Evolutionary conservation across 64 coral and sea anemone genomes (phyloP).

Genomic region (Acropora yongei): DNA sequence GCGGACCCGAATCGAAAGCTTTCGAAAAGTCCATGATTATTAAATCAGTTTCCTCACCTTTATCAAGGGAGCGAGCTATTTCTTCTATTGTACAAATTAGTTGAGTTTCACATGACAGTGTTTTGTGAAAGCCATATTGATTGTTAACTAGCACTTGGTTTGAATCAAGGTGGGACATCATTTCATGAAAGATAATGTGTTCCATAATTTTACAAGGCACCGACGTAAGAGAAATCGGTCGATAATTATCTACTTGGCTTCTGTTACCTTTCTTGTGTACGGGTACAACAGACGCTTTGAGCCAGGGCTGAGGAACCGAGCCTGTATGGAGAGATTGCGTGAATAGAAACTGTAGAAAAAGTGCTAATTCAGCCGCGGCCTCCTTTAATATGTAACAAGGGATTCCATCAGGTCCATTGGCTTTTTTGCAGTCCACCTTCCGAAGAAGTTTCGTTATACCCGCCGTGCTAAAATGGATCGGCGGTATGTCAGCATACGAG

Average conservation of each 20-base stretch:
- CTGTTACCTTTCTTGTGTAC: conserved; percentile 1
- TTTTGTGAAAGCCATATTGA: conserved; percentile 49
- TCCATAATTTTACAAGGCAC: conserved; percentile 38
- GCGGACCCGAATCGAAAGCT: conserved; percentile 60
- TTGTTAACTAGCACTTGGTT: conserved; percentile 13
- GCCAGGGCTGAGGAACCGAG: not conserved
- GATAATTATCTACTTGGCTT: conserved; percentile 9
- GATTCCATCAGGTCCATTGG: not conserved
- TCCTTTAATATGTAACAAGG: conserved; percentile 33
- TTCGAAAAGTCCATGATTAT: not conserved
- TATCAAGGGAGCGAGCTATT: conserved; percentile 35
- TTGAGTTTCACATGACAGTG: conserved; percentile 22
- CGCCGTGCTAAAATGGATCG: conserved; percentile 28
- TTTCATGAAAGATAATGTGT: conserved; percentile 45
- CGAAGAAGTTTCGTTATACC: conserved; percentile 44
- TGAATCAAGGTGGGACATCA: conserved; percentile 10
- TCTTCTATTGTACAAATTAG: conserved; percentile 57
- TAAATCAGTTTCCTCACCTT: conserved; percentile 59
- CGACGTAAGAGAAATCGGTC: conserved; percentile 19
- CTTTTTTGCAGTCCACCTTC: conserved; percentile 38
- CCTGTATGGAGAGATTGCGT: conserved; percentile 23
- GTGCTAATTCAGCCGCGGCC: conserved; percentile 19
- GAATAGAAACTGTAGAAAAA: conserved; percentile 38
- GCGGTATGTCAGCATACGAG: conserved; percentile 26
- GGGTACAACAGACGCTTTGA: conserved; percentile 9